Conservation (phyloP, 2,888 invertebrate genomes). For the Himalopsyche kuldschensis region DNA sequence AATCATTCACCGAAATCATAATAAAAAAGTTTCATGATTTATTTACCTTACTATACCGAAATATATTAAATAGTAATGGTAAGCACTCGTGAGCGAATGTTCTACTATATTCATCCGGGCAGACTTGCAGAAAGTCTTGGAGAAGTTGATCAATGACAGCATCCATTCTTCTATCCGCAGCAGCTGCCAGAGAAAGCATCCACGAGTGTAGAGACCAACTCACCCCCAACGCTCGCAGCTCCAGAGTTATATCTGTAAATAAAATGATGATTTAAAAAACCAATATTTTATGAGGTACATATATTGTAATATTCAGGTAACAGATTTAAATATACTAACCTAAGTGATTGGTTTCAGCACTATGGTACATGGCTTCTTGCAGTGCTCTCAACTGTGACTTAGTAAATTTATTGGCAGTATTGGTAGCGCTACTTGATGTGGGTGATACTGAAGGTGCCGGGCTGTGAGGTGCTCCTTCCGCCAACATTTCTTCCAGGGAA, state of each 20-base stretch:
- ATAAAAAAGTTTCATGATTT: neutral
- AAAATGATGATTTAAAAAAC: constrained; percentile 21
- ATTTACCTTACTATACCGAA: constrained; percentile 82
- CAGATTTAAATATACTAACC: constrained; percentile 55
- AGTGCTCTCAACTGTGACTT: constrained; percentile 83
- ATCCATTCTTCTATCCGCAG: constrained; percentile 81
- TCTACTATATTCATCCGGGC: constrained; percentile 85
- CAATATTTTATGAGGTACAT: constrained; percentile 3
- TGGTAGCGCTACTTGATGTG: constrained; percentile 46
- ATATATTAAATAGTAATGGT: constrained; percentile 85
- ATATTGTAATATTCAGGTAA: no score
- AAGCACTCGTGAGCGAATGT: constrained; percentile 90
- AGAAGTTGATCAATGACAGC: constrained; percentile 85
- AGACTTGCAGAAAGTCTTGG: constrained; percentile 88
- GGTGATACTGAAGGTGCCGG: constrained; percentile 46
- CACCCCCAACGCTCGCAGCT: constrained; percentile 81
- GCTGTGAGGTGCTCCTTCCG: constrained; percentile 68
- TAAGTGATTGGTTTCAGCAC: constrained; percentile 87
- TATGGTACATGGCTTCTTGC: constrained; percentile 93
- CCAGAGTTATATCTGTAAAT: constrained; percentile 78
- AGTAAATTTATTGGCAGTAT: constrained; percentile 60
- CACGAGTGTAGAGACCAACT: constrained; percentile 93
- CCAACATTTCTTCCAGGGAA: constrained; percentile 86
- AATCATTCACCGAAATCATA: neutral
- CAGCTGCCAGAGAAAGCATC: constrained; percentile 86